phyloP scores from a whole-genome alignment of 2,113 vertebrate genomes.

The Prietella phreatophila region DNA sequence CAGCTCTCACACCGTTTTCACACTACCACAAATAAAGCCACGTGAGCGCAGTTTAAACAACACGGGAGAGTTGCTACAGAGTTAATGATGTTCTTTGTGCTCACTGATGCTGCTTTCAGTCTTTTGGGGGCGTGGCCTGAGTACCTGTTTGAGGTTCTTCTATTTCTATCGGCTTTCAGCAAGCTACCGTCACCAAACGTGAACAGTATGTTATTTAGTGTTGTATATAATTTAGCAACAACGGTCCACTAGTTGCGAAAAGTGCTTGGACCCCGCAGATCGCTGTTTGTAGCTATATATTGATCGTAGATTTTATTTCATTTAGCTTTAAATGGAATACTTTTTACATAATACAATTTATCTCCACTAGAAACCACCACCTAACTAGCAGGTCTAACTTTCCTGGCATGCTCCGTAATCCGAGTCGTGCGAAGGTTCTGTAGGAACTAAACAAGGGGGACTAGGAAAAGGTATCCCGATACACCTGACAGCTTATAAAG shows the following conservation, averaged over 20 bases:
- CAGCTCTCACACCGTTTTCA: not conserved
- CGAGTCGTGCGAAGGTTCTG: not conserved
- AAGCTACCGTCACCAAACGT: not conserved
- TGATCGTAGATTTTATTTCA: no score
- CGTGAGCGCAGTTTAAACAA: not conserved
- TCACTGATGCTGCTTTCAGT: not conserved
- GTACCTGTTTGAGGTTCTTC: not conserved
- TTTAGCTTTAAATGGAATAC: no score
- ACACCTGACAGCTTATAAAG: not conserved
- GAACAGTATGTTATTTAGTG: no score
- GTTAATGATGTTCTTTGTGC: not conserved
- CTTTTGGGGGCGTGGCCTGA: not conserved
- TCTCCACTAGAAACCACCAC: no score
- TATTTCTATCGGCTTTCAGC: not conserved
- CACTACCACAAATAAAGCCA: not conserved
- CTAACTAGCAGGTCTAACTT: not conserved
- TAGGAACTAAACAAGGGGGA: not conserved
- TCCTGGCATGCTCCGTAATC: not conserved
- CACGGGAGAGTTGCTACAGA: not conserved
- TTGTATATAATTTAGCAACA: not conserved
- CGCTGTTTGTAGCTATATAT: no score
- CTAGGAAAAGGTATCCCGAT: no score
- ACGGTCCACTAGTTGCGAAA: no score
- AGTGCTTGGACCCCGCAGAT: not conserved
- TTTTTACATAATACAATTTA: no score